Conservation (phyloP, 1,140 invertebrate species). For the Agrilus planipennis region DNA sequence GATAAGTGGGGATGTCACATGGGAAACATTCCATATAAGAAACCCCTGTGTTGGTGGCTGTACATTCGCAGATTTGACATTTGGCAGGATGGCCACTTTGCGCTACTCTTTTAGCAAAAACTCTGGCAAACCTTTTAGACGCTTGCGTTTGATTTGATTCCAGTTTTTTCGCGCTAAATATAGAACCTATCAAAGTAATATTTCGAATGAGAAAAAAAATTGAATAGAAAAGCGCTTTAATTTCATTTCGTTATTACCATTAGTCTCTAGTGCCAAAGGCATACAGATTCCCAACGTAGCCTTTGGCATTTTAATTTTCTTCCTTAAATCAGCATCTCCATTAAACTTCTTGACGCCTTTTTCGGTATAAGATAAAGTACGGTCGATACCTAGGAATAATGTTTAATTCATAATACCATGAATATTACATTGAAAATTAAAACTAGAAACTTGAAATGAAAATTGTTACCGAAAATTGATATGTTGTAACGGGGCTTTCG, state of each 20-base stretch:
- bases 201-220: slow-evolving; percentile 8
- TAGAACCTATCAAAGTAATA: slow-evolving; percentile 22
- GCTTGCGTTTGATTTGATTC: slow-evolving; percentile 40
- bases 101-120: slow-evolving; percentile 57
- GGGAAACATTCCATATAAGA: slow-evolving; percentile 51
- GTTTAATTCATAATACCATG: background rate
- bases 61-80: slow-evolving; percentile 66
- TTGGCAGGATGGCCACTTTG: slow-evolving; percentile 43
- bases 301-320: slow-evolving; percentile 62
- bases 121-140: slow-evolving; percentile 54
- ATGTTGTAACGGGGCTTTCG: slow-evolving; percentile 56
- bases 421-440: background rate
- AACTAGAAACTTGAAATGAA: background rate
- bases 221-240: slow-evolving; percentile 15
- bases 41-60: slow-evolving; percentile 48
- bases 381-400: slow-evolving; percentile 51
- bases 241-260: too few relatives aligned
- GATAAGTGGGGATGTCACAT: slow-evolving; percentile 41
- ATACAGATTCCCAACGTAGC: slow-evolving; percentile 65
- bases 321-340: slow-evolving; percentile 54
- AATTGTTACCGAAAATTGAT: slow-evolving; percentile 55
- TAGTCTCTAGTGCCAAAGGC: slow-evolving; percentile 67
- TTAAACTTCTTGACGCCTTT: slow-evolving; percentile 53
- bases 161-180: slow-evolving; percentile 52
- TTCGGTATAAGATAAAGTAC: slow-evolving; percentile 58